Percentiles rank a stretch among this genome's conserved stretches.
phyloP scores from a whole-genome alignment of 1,140 invertebrate species.

The Aphelenchoides avenae region DNA sequence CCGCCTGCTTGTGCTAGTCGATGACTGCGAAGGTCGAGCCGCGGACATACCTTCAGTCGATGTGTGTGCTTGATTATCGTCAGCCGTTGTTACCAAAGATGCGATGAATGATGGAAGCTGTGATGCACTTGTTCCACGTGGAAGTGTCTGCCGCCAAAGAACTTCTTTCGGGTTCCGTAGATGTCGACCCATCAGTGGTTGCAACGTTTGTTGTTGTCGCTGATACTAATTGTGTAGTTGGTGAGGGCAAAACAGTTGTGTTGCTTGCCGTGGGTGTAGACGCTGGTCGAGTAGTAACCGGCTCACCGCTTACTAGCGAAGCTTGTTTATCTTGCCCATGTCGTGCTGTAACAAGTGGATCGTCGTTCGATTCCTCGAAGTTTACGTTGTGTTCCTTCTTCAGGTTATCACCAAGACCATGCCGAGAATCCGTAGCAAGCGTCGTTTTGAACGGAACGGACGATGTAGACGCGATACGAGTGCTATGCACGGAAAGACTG shows the following conservation, averaged over 20 bases:
- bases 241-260: not conserved
- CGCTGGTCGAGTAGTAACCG: not conserved
- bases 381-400: not conserved
- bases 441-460: not conserved
- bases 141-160: too few relatives aligned
- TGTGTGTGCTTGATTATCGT: too few relatives aligned
- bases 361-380: not conserved
- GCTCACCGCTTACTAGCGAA: not conserved
- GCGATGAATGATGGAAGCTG: too few relatives aligned
- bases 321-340: not conserved
- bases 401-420: not conserved
- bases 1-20: too few relatives aligned
- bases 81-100: too few relatives aligned
- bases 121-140: too few relatives aligned
- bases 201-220: not conserved
- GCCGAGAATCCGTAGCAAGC: conserved; percentile 1
- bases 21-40: too few relatives aligned
- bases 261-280: not conserved
- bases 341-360: not conserved
- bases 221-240: not conserved
- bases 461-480: too few relatives aligned
- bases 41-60: too few relatives aligned
- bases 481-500: too few relatives aligned
- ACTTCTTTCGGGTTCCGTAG: too few relatives aligned
- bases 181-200: too few relatives aligned